Conservation (phyloP, 2,797 vertebrate genomes). For the Phyllotis vaccarum region DNA sequence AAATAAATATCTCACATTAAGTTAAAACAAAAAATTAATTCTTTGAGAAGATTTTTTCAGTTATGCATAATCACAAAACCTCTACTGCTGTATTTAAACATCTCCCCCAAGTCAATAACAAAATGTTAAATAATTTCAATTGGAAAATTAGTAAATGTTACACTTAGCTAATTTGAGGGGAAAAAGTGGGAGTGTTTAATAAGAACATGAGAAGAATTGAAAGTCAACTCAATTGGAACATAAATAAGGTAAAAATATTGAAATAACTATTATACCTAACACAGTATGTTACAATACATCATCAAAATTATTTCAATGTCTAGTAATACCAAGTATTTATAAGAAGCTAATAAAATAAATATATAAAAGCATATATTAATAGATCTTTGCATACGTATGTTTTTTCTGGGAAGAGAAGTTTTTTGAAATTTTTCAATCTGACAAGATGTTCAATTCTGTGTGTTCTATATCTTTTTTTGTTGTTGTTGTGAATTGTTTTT, state of each 20-base stretch:
- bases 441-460: not conserved
- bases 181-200: not conserved
- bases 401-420: not conserved
- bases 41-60: constrained; percentile 9
- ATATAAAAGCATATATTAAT: not conserved
- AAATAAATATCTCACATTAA: not conserved
- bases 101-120: not conserved
- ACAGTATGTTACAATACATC: not conserved
- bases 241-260: not conserved
- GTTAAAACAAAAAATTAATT: not conserved
- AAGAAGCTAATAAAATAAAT: not conserved
- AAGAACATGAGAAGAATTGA: not conserved
- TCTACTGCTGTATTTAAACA: not conserved
- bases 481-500: too few species aligned
- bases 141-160: constrained; percentile 15
- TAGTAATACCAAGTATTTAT: not conserved
- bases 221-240: not conserved
- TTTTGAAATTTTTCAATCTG: not conserved
- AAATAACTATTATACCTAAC: not conserved
- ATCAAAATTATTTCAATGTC: not conserved
- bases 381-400: not conserved
- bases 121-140: not conserved
- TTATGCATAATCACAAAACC: not conserved
- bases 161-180: not conserved
- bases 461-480: not conserved